A percentile compares a stretch with the other conserved stretches of the same genome.
These are phyloP conservation scores for Rhagonycha lutea DNA, from an alignment of 2,888 invertebrate genomes.

Conservation along the genomic window DNA sequence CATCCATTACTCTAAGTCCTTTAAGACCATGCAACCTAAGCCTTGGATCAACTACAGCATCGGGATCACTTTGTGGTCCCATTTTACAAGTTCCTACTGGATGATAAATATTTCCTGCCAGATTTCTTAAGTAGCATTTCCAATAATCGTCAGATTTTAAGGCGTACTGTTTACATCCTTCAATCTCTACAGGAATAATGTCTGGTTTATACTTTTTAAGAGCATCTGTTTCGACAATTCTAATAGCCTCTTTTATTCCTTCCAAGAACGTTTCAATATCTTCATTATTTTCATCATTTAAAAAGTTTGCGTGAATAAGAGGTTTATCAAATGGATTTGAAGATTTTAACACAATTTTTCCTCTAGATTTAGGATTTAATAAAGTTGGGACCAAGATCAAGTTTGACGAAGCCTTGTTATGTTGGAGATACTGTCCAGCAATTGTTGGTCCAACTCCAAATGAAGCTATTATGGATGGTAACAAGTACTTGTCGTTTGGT, in stretches of 20 bases:
- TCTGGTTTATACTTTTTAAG: slow-evolving; percentile 43
- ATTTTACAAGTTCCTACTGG: slow-evolving; percentile 61
- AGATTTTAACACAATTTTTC: slow-evolving; percentile 58
- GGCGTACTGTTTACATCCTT: slow-evolving; percentile 42
- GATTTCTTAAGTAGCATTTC: slow-evolving; percentile 54
- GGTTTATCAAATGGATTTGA: slow-evolving; percentile 63
- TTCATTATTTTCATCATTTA: slow-evolving; percentile 57
- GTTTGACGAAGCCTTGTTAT: not conserved
- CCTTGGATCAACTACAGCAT: slow-evolving; percentile 79
- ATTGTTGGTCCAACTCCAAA: not conserved
- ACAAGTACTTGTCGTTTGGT: slow-evolving; percentile 39
- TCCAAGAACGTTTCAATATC: slow-evolving; percentile 58
- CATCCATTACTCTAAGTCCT: slow-evolving; percentile 79
- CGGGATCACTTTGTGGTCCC: slow-evolving; percentile 54
- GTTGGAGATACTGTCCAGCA: not conserved
- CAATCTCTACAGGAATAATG: not conserved
- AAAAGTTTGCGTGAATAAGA: slow-evolving; percentile 65
- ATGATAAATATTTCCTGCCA: slow-evolving; percentile 1
- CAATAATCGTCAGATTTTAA: slow-evolving; percentile 57
- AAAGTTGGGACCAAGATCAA: not conserved
- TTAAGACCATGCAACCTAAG: slow-evolving; percentile 78
- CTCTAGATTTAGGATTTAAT: slow-evolving; percentile 56
- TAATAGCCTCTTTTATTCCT: slow-evolving; percentile 54
- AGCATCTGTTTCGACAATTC: slow-evolving; percentile 51
- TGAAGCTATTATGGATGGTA: not conserved